Conservation (phyloP, 2,797 vertebrate species). For the Pampus argenteus region DNA sequence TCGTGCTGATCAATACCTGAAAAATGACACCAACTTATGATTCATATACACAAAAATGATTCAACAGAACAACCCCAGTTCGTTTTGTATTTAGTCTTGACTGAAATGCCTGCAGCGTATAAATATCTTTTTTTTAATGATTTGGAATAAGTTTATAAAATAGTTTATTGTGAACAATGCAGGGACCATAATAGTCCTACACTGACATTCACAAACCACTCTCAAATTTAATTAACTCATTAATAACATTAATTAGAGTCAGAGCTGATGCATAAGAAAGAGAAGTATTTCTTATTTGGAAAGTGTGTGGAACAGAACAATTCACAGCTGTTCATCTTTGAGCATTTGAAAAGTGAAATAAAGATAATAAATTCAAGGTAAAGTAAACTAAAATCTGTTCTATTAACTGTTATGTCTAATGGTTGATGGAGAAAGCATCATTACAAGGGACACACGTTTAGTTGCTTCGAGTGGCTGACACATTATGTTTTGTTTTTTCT, state of each 20-base stretch:
- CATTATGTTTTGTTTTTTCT: too few species aligned
- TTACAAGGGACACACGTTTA: neutral
- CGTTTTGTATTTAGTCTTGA: neutral
- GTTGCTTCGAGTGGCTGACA: too few species aligned
- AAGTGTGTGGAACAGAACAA: neutral
- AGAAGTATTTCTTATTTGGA: neutral
- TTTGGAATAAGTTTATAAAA: neutral
- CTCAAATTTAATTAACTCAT: neutral
- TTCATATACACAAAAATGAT: neutral
- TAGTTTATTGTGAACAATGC: neutral
- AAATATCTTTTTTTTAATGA: neutral
- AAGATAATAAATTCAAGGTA: neutral
- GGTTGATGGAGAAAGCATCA: neutral
- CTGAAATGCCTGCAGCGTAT: neutral
- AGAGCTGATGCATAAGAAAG: neutral
- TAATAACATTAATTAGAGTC: neutral
- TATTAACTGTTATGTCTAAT: too few species aligned
- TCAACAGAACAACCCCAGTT: neutral
- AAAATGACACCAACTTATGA: neutral
- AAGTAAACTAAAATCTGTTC: too few species aligned
- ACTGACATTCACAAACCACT: neutral
- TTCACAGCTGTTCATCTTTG: neutral
- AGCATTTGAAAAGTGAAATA: neutral
- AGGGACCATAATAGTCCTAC: neutral
- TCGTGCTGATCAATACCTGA: neutral